A percentile compares a stretch with the other conserved stretches of the same genome.
Conservation (phyloP, 1,140 invertebrate genomes). For the Bombus superbus region DNA sequence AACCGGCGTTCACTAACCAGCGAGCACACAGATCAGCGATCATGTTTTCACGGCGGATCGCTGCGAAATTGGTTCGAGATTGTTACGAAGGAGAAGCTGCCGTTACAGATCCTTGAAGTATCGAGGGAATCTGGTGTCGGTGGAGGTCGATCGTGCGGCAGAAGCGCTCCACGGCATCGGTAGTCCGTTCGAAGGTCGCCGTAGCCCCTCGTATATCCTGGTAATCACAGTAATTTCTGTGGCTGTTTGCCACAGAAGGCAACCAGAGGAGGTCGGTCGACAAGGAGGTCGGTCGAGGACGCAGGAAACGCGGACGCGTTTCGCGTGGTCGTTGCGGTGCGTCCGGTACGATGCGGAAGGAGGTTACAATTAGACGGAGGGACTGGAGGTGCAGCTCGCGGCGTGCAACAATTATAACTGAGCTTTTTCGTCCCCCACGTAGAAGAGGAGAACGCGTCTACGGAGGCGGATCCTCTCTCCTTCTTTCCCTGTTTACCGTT, state of each 20-base stretch:
- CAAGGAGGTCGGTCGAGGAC: conserved; percentile 63
- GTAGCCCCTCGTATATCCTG: conserved; percentile 60
- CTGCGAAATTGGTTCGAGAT: too few relatives aligned
- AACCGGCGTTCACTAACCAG: too few relatives aligned
- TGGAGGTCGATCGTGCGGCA: conserved; percentile 31
- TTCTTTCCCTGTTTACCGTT: not conserved
- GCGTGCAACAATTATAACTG: conserved; percentile 83
- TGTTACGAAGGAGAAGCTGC: not conserved
- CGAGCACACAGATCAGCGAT: not conserved
- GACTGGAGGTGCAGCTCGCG: conserved; percentile 71
- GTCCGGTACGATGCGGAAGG: conserved; percentile 52
- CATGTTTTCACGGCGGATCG: too few relatives aligned
- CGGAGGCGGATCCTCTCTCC: conserved; percentile 73
- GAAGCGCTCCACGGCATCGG: conserved; percentile 37
- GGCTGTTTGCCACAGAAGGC: conserved; percentile 46
- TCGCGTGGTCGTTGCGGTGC: conserved; percentile 24
- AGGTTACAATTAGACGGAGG: conserved; percentile 59
- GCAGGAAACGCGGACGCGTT: conserved; percentile 39
- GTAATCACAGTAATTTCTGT: conserved; percentile 67
- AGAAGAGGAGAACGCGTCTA: conserved; percentile 56
- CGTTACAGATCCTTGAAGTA: conserved; percentile 32
- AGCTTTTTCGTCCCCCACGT: conserved; percentile 79
- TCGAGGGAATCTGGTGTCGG: conserved; percentile 19
- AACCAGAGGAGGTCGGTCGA: conserved; percentile 52
- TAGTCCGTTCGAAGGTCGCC: conserved; percentile 50